Base-by-base conservation (phyloP, 30 jellyfish, hydroid and myxozoan genomes). In the Turritopsis rubra region DNA sequence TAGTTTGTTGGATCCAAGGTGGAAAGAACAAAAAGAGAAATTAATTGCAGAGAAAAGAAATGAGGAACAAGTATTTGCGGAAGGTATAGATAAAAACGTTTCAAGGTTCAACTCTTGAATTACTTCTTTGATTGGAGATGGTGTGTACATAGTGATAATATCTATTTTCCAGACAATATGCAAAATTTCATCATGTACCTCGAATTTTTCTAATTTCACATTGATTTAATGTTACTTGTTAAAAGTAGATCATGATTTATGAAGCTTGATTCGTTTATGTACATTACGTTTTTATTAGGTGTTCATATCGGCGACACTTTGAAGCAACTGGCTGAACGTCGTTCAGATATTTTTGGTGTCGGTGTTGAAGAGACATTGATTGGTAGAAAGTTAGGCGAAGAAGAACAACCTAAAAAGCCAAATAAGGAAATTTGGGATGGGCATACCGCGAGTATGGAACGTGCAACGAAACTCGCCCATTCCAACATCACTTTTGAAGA, bases 291-390 rank as follows among this genome's bases (percentile, higher is more conserved):
- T 70, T 1, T 65, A 20, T 18, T 60, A 92, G 98, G 98, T 73
- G 98, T 90, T 7, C 95, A 96, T 24, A 95, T 94, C 75, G 97
- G 96, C 22, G 85, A 91, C 82, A 86, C 91, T 22, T 73, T 94
- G 84, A 94, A 94, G 54, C 96, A 94, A 27, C 95, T 94, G 71
- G 99, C 99, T 1, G 96, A 86, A 73, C 83, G 91, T 29, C 99
- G 99, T 86, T 95, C 99, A 29, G 99, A 94, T 86, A 94, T 94
- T 81, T 94, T 94, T 74, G 99, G 99, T 79, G 96, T 90, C 54
- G 97, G 97, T 79, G 85, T 95, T 30, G 97, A 94, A 71, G 99
- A 94, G 84, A 88, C 97, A 27, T 79, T 84, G 87, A 94, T 94
- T 75, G 99, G 99, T 75, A 75, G 78, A 73, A 94, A 94, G 78